Percentiles rank a stretch among this genome's conserved stretches.
Evolutionary conservation across 2,797 vertebrate species (phyloP).

Genomic region (Centroberyx gerrardi): DNA sequence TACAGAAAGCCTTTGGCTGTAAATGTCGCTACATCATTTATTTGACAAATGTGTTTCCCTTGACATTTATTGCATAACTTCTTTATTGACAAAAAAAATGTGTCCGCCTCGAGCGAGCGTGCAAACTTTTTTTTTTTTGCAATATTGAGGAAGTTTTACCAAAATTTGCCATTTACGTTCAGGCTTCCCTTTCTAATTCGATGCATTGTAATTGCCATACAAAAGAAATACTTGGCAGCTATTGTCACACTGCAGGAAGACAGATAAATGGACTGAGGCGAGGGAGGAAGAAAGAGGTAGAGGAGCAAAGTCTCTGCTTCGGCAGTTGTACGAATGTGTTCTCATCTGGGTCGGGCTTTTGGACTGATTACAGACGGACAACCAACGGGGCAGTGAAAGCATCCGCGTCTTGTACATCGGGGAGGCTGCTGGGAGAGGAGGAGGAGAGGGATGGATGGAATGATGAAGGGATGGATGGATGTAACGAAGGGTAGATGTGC

Average conservation of each 20-base stretch:
- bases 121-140: constrained; percentile 1
- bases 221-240: background rate
- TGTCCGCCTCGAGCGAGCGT: constrained; percentile 18
- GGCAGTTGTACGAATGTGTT: constrained; percentile 1
- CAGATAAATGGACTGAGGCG: constrained; percentile 2
- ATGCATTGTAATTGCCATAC: no score
- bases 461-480: constrained; percentile 39
- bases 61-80: constrained; percentile 50
- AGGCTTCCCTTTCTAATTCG: background rate
- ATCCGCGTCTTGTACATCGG: background rate
- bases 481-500: constrained; percentile 45
- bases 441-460: constrained; percentile 2
- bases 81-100: constrained; percentile 38
- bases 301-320: constrained; percentile 20
- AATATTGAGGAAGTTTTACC: constrained; percentile 14
- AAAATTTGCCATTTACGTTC: background rate
- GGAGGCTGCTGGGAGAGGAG: background rate
- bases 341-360: background rate
- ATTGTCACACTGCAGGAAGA: constrained; percentile 5
- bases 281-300: background rate
- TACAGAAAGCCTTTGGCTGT: constrained; percentile 15
- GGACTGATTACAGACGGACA: constrained; percentile 42
- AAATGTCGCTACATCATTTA: constrained; percentile 47
- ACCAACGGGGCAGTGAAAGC: background rate
- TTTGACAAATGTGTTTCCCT: constrained; percentile 43